phyloP scores from a whole-genome alignment of 2,888 invertebrate genomes.

The Epistrophe eligans region DNA sequence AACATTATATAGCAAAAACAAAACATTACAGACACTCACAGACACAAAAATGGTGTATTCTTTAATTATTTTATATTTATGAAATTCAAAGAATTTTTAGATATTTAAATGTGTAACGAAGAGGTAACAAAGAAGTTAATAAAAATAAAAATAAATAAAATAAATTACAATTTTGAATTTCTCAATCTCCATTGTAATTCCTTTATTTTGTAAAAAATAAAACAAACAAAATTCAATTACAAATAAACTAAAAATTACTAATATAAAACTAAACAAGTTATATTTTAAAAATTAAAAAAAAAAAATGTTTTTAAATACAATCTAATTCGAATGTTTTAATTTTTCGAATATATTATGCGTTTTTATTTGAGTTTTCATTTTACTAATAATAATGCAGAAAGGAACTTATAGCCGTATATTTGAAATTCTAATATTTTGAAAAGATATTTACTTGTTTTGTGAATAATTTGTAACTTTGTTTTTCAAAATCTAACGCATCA shows the following conservation, averaged over 20 bases:
- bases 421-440: too few species aligned
- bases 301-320: slow-evolving; percentile 32
- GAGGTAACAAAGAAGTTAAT: slow-evolving; percentile 39
- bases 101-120: slow-evolving; percentile 64
- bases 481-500: too few species aligned
- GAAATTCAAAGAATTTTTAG: slow-evolving; percentile 60
- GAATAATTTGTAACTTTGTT: too few species aligned
- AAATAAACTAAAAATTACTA: slow-evolving; percentile 53
- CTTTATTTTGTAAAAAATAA: slow-evolving; percentile 68
- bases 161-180: slow-evolving; percentile 54
- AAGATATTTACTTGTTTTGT: too few species aligned
- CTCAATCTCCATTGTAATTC: slow-evolving; percentile 65
- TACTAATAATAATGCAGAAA: too few species aligned
- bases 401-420: too few species aligned
- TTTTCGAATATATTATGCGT: neutral
- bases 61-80: slow-evolving; percentile 62
- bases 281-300: slow-evolving; percentile 3
- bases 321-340: slow-evolving; percentile 35
- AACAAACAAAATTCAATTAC: slow-evolving; percentile 34
- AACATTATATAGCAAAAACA: slow-evolving; percentile 29
- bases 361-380: neutral
- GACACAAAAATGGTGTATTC: slow-evolving; percentile 48
- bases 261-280: slow-evolving; percentile 37
- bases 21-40: slow-evolving; percentile 32
- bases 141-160: slow-evolving; percentile 8